Evolutionary conservation across 2,113 vertebrate genomes (phyloP).

Genomic region (Hyaena hyaena): DNA sequence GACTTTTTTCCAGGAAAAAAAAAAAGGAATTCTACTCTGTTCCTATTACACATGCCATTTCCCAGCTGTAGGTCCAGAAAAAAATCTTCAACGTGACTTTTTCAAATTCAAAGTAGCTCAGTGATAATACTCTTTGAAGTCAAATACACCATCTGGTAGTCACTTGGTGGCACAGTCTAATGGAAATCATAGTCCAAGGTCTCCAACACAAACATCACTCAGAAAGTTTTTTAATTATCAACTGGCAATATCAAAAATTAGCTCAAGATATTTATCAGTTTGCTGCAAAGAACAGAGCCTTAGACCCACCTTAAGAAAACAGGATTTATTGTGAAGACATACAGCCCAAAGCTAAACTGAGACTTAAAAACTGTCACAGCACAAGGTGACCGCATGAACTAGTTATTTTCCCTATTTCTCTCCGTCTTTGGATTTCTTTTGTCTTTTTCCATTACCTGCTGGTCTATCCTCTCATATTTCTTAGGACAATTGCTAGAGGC

Average conservation of each 20-base stretch:
- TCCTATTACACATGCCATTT: not conserved
- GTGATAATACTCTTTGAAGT: not conserved
- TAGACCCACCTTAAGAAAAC: slow-evolving; percentile 17
- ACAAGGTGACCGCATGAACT: not conserved
- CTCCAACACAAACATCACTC: not conserved
- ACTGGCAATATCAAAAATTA: not conserved
- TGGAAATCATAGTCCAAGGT: not conserved
- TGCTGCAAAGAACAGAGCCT: not conserved
- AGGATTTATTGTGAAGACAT: not conserved
- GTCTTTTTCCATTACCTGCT: not conserved
- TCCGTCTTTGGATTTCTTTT: not conserved
- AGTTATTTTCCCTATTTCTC: not conserved
- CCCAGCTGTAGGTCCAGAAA: not conserved
- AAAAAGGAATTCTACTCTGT: not conserved
- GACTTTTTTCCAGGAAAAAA: not conserved
- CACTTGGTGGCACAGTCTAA: not conserved
- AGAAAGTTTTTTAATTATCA: slow-evolving; percentile 11
- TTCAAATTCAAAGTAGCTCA: not conserved
- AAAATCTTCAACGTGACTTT: not conserved
- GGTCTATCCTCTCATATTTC: not conserved
- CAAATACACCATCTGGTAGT: not conserved
- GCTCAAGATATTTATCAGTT: slow-evolving; percentile 20
- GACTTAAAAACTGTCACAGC: not conserved
- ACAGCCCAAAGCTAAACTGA: not conserved
- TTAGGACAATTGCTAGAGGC: not conserved